Evolutionary conservation across 1,140 invertebrate species (phyloP).

Genomic region (Campoletis sonorensis): DNA sequence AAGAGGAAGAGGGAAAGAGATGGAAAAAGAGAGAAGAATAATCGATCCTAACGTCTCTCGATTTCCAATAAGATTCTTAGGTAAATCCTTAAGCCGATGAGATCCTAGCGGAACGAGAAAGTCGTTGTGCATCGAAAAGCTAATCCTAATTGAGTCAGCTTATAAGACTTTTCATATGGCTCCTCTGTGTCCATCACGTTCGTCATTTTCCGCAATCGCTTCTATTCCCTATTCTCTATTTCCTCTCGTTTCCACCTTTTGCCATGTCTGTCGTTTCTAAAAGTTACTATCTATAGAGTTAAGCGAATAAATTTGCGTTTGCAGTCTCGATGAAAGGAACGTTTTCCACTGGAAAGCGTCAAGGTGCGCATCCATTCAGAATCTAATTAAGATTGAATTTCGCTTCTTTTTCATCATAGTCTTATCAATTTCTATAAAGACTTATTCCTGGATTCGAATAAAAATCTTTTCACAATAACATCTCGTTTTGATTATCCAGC

Average conservation of each 20-base stretch:
- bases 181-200: slow-evolving; percentile 50
- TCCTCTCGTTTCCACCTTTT: slow-evolving; percentile 28
- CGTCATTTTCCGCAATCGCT: slow-evolving; percentile 46
- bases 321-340: slow-evolving; percentile 41
- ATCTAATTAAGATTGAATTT: neutral
- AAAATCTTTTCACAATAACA: too few relatives aligned
- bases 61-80: slow-evolving; percentile 68
- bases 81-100: slow-evolving; percentile 70
- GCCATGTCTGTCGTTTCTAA: neutral
- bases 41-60: slow-evolving; percentile 59
- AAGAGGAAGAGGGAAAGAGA: slow-evolving; percentile 54
- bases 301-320: neutral
- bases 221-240: slow-evolving; percentile 3
- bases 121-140: slow-evolving; percentile 62
- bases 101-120: slow-evolving; percentile 65
- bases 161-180: slow-evolving; percentile 63
- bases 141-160: slow-evolving; percentile 73
- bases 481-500: too few relatives aligned
- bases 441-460: neutral
- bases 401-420: neutral
- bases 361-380: neutral
- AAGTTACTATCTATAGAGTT: neutral
- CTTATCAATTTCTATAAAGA: neutral
- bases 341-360: neutral
- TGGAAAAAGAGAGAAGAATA: neutral